These are phyloP conservation scores for Thunnus maccoyii DNA, from an alignment of 2,113 vertebrate genomes.

Conservation along the genomic window DNA sequence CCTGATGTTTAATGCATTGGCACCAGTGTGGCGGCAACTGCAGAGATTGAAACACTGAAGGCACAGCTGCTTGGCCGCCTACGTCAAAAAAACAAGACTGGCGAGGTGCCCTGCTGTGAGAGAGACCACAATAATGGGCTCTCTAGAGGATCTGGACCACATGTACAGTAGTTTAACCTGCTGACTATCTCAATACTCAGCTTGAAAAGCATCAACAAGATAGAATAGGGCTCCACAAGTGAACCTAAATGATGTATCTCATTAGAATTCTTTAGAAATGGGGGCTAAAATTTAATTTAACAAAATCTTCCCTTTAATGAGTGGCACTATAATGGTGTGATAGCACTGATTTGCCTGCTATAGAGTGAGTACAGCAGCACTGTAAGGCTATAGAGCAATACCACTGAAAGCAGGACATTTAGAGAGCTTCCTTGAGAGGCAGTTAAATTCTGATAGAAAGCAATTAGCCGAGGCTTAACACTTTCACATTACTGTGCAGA, in stretches of 20 bases:
- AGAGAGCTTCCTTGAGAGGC: slow-evolving; percentile 16
- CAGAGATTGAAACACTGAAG: neutral
- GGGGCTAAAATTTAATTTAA: neutral
- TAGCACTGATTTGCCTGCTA: slow-evolving; percentile 5
- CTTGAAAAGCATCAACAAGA: neutral
- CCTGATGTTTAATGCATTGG: slow-evolving; percentile 55
- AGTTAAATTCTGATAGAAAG: slow-evolving; percentile 38
- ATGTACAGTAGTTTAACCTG: neutral
- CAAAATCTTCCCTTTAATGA: neutral
- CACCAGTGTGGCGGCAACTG: neutral
- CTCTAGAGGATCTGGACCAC: neutral
- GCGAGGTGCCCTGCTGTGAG: neutral
- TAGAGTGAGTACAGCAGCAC: neutral
- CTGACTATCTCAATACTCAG: neutral
- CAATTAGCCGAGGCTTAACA: slow-evolving; percentile 26
- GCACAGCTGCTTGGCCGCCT: slow-evolving; percentile 25
- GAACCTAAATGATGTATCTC: neutral
- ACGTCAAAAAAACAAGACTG: neutral
- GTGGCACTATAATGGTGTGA: neutral
- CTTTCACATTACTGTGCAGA: slow-evolving; percentile 29
- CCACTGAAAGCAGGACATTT: slow-evolving; percentile 6
- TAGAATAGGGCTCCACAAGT: neutral
- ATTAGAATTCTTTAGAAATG: neutral
- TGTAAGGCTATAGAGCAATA: slow-evolving; percentile 23
- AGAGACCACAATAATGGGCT: neutral